Evolutionary conservation across 1,140 invertebrate genomes (phyloP).

Genomic region (Cataglyphis hispanica): DNA sequence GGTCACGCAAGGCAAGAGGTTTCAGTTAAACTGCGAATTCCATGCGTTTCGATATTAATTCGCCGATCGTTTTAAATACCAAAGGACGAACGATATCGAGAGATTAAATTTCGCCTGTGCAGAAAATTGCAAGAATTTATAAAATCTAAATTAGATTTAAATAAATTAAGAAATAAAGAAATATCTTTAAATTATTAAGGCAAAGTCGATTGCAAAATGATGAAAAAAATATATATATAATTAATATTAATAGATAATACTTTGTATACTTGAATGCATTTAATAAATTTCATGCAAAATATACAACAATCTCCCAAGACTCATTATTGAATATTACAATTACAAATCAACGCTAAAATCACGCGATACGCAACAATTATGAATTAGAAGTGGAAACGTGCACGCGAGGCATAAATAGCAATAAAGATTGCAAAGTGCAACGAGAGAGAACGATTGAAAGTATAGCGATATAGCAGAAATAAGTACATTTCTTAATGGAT

Average conservation of each 20-base stretch:
- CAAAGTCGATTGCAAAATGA: not conserved
- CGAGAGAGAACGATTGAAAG: not conserved
- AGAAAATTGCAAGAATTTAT: slow-evolving; percentile 25
- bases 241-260: not conserved
- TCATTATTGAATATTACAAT: not conserved
- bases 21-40: slow-evolving; percentile 59
- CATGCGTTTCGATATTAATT: slow-evolving; percentile 52
- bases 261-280: too few relatives aligned
- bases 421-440: not conserved
- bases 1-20: slow-evolving; percentile 48
- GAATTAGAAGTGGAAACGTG: slow-evolving; percentile 24
- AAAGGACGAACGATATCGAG: slow-evolving; percentile 12
- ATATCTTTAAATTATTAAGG: not conserved
- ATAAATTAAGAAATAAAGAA: not conserved
- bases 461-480: not conserved
- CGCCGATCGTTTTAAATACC: slow-evolving; percentile 45
- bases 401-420: not conserved
- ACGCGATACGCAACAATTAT: slow-evolving; percentile 14
- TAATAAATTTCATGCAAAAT: not conserved
- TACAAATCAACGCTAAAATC: not conserved
- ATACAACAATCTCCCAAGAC: not conserved
- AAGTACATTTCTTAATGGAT: not conserved
- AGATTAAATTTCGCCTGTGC: slow-evolving; percentile 6
- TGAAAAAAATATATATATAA: not conserved
- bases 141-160: not conserved